Evolutionary conservation across 2,888 invertebrate genomes (phyloP), one percentile per base, ranked within the genome.

Genomic region (Caenorhabditis sp.): DNA sequence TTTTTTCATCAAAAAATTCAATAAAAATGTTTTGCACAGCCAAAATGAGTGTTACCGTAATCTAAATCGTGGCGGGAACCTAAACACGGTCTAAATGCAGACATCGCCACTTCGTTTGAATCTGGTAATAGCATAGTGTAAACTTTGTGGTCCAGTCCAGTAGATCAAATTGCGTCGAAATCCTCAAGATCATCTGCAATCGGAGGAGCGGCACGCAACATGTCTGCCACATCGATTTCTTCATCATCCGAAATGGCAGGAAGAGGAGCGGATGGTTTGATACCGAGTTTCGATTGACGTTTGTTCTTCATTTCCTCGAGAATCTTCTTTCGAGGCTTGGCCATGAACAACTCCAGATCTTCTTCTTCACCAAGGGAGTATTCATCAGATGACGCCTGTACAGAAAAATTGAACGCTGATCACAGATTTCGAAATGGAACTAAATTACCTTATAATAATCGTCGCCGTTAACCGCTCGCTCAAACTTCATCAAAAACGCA

Each of bases 381-480:
- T 24, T 80, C 83, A 55, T 85, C 84, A 2, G 87, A 87, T 35
- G 87, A 87, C 8, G 79, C 87, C 85, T 85, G 53, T n/a, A n/a
- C n/a, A n/a, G n/a, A n/a, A 5, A 82, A 76, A 56, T 18, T 24
- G 35, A 35, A 44, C 40, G 20, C 11, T 20, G 24, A 18, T 9
- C 32, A 9, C 28, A 9, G 32, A 61, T n/a, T n/a, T 4, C 9
- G 5, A 40, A 5, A 8, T 13, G 40, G 40, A 5, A 40, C 6
- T 13, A 40, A 13, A 64, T 18, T 6, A 78, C 79, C 71, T 74
- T 72, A 35, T 83, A 76, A 55, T 83, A 87, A 58, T 87, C 87
- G 61, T 87, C 85, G 15, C 87, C 87, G 65, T 87, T 87, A 6
- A 85, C 86, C 22, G 86, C 86, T 51, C 87, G 58, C 53, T 87